Percentiles rank a stretch among this genome's conserved stretches.
Conservation (phyloP, 2,888 invertebrate species). For the Spialia ferax region DNA sequence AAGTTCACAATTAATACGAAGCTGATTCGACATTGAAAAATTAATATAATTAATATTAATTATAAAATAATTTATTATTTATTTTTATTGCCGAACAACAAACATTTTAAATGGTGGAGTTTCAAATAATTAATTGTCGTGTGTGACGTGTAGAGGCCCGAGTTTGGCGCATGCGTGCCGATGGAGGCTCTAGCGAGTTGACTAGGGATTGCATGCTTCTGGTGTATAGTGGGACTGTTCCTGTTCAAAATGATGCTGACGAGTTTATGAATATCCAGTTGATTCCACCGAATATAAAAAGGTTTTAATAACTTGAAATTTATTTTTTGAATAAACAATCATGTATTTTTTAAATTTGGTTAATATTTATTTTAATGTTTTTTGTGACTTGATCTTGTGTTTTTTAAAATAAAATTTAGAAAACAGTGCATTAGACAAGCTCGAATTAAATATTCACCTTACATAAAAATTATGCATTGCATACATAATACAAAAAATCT, state of each 20-base stretch:
- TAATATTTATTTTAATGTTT: no score
- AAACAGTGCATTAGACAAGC: no score
- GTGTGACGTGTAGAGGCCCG: slow-evolving; percentile 61
- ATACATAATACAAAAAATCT: no score
- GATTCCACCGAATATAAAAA: no score
- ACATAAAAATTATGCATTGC: no score
- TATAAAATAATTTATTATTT: slow-evolving; percentile 5
- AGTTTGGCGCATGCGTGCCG: slow-evolving; percentile 68
- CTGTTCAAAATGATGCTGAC: not conserved
- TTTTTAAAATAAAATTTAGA: no score
- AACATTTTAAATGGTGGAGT: slow-evolving; percentile 47
- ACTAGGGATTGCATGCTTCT: slow-evolving; percentile 57
- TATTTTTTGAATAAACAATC: no score
- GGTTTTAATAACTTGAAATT: no score
- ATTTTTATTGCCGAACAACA: slow-evolving; percentile 30
- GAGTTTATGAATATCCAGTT: no score
- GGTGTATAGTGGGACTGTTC: slow-evolving; percentile 16
- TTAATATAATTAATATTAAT: not conserved
- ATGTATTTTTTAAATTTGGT: no score
- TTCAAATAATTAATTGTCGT: slow-evolving; percentile 73
- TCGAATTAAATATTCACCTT: no score
- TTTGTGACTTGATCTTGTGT: no score
- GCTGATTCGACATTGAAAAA: not conserved
- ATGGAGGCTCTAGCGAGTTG: slow-evolving; percentile 63
- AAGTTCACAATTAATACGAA: not conserved